Percentiles rank a stretch among this genome's conserved stretches.
phyloP scores from a whole-genome alignment of 2,113 vertebrate species.

The Pollimyrus isidori region DNA sequence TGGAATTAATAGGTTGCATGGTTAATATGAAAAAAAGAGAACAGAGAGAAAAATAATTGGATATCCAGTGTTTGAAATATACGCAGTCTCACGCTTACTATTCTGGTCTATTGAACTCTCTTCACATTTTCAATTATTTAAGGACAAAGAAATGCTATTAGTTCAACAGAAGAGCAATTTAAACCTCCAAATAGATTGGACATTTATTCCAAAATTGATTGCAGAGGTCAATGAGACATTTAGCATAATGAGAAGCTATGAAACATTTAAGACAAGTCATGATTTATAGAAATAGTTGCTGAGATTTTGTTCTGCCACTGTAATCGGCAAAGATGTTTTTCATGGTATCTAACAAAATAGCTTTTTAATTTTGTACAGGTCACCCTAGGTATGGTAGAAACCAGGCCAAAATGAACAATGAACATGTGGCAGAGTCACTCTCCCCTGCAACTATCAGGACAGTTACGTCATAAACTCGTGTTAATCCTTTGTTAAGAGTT shows the following conservation, averaged over 20 bases:
- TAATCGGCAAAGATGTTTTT: slow-evolving; percentile 22
- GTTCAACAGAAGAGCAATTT: slow-evolving; percentile 29
- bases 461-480: background rate
- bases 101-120: slow-evolving; percentile 29
- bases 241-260: slow-evolving; percentile 28
- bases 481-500: background rate
- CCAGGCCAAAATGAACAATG: background rate
- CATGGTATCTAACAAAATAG: background rate
- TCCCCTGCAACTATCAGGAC: background rate
- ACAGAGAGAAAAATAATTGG: slow-evolving; percentile 23
- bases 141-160: slow-evolving; percentile 28
- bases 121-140: slow-evolving; percentile 45
- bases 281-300: slow-evolving; percentile 21
- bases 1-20: slow-evolving; percentile 30
- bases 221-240: slow-evolving; percentile 31
- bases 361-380: background rate
- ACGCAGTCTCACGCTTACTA: slow-evolving; percentile 17
- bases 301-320: slow-evolving; percentile 4
- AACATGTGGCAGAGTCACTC: background rate
- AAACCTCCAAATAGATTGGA: slow-evolving; percentile 33
- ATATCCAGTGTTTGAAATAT: slow-evolving; percentile 33
- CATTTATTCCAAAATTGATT: slow-evolving; percentile 21
- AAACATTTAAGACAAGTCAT: slow-evolving; percentile 33
- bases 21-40: slow-evolving; percentile 9
- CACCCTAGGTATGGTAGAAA: background rate